Base-by-base conservation (phyloP, 2,113 vertebrate genomes). In the Fulica atra region DNA sequence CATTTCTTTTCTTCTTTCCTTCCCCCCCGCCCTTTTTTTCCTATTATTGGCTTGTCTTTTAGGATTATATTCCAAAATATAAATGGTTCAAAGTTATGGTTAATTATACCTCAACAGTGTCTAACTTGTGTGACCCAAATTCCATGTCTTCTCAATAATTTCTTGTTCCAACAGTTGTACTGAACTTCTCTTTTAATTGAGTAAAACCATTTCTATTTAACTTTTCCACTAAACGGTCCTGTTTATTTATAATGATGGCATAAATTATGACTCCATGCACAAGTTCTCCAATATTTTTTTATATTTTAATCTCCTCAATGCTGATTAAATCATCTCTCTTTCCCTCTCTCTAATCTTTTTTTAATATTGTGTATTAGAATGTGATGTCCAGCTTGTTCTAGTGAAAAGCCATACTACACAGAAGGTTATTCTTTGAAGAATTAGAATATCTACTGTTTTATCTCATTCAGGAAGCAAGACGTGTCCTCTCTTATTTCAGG, bases 371-470 rank as follows among this genome's bases (percentile, higher is more conserved):
- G 4, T 87, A 33, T 85, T 92, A 88, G 31, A 82, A 68, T 42
- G 13, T 83, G 86, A 93, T 24, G 3, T 51, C 16, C 89, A 96
- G 24, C 40, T 95, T 66, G n/a, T 86, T 93, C 29, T 73, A 78
- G 60, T 64, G 92, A 92, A 94, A 93, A 77, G 2, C 59, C 69
- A 86, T 93, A 95, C 95, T 76, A 63, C 23, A 77, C 8, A 79
- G 54, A 92, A 78, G 56, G 36, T 57, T 77, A 72, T 40, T 96
- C 42, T 96, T 86, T 56, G 40, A 96, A 38, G 77, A 92, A 53
- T 93, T 91, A 56, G 9, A 81, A 23, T 89, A 76, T 78, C 46
- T 71, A 42, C 28, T 76, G 31, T 20, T 95, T 71, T 18, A 73
- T 97, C 33, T 83, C 51, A 40, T 92, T 93, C 70, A 94, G 61